Percentiles rank a stretch among this genome's conserved stretches.
phyloP scores from a whole-genome alignment of 2,113 vertebrate genomes.

The Casuarius casuarius region DNA sequence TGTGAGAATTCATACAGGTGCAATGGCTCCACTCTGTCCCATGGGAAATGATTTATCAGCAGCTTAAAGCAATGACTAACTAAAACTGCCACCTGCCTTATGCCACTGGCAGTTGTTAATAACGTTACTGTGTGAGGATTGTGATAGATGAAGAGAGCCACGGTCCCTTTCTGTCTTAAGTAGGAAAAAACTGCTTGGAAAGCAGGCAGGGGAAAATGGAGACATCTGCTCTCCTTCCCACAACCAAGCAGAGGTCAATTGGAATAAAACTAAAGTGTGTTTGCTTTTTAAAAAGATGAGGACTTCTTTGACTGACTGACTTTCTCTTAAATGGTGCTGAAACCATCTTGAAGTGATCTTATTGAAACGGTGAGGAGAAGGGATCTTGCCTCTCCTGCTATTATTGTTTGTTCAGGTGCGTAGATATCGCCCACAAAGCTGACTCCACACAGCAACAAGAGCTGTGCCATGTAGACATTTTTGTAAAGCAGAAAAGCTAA shows the following conservation, averaged over 20 bases:
- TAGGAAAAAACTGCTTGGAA: not conserved
- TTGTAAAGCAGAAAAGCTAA: not conserved
- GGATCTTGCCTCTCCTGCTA: not conserved
- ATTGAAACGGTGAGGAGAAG: not conserved
- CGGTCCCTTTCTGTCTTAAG: not conserved
- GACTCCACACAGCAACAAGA: not conserved
- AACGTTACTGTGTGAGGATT: not conserved
- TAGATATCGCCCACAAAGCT: slow-evolving; percentile 7
- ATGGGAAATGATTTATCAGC: slow-evolving; percentile 6
- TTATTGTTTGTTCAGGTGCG: not conserved
- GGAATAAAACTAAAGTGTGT: not conserved
- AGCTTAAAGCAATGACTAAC: slow-evolving; percentile 5
- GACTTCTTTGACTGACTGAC: not conserved
- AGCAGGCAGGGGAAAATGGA: not conserved
- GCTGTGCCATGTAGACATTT: not conserved
- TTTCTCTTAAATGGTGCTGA: not conserved
- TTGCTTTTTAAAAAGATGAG: not conserved
- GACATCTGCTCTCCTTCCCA: not conserved
- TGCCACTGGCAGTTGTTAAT: not conserved
- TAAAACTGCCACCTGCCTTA: not conserved
- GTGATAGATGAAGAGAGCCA: not conserved
- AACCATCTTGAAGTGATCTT: not conserved
- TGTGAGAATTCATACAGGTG: not conserved
- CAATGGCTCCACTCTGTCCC: not conserved
- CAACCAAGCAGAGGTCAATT: not conserved